Base-by-base conservation (phyloP, 2,888 invertebrate species). In the Drosophila suboccidentalis region DNA sequence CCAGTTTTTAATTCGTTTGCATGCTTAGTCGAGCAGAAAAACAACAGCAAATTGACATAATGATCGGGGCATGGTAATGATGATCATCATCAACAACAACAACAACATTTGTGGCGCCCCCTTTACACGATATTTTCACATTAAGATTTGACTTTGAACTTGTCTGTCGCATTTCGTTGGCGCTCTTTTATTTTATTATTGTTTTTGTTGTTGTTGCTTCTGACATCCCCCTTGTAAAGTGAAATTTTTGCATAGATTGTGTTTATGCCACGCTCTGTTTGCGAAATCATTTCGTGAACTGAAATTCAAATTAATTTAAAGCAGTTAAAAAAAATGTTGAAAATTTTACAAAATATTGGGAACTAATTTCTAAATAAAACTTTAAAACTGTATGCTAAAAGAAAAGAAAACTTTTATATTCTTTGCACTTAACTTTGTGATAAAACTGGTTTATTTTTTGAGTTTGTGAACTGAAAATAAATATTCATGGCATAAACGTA, bases 11-110 rank as follows among this genome's bases (percentile, higher is more conserved):
- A 88, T 86, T 87, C 68, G 79, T 89, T 86, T 87, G 86, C 86
- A 86, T 86, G 86, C 86, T 85, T 76, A 71, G 89, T 64, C 66
- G 71, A 85, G 89, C 86, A 72, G 85, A 89, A 87, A 84, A 80
- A 69, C 65, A 85, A 82, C 54, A 78, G 71, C 67, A 78, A 78
- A 89, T 88, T 78, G 78, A 75, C 83, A 88, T 85, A 67, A 82
- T 86, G 87, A 82, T 82, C 71, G 58, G 64, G 36, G n/a, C 61
- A 41, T 46, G 59, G 32, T 75, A 63, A 71, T 67, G 59, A 70
- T 75, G 66, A 73, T 51, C 39, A 58, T 53, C 53, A 67, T 26
- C 26, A 26, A 3, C 26, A 26, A 26, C 22, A 22, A 60, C 59
- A 34, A 15, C 71, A 29, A 11, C 71, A 78, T 64, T 76, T 74